Conservation (phyloP, 2,113 vertebrate species). For the Eudyptes chrysolophus region DNA sequence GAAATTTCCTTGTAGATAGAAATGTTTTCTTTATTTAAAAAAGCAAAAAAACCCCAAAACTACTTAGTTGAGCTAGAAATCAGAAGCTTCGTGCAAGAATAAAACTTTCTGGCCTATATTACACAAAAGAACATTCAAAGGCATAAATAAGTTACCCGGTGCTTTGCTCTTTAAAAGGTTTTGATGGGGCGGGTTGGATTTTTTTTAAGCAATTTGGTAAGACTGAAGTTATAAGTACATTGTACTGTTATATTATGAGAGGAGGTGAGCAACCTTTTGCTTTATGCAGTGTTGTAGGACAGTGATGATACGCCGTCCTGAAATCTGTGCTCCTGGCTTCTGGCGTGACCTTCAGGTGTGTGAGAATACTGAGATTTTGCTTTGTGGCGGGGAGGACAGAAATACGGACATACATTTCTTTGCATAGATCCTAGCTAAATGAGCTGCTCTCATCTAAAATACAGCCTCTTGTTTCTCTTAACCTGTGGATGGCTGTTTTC, state of each 20-base stretch:
- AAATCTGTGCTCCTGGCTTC: not conserved
- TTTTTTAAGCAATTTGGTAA: not conserved
- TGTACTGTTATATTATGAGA: fast-evolving
- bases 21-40: not conserved
- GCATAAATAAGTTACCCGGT: not conserved
- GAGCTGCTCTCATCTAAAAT: not conserved
- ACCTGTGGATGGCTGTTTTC: not conserved
- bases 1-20: not conserved
- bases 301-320: fast-evolving
- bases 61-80: not conserved
- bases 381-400: not conserved
- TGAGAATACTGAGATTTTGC: not conserved
- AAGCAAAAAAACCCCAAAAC: not conserved
- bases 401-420: fast-evolving
- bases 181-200: too few species aligned
- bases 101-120: not conserved
- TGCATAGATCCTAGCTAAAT: too few species aligned
- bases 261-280: not conserved
- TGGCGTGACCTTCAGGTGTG: not conserved
- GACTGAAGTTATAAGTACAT: not conserved
- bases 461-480: not conserved
- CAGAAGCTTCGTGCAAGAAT: not conserved
- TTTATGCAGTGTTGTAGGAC: not conserved
- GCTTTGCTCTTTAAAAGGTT: not conserved
- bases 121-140: not conserved